These are phyloP conservation scores for Stenoptilia bipunctidactyla DNA, from an alignment of 2,888 invertebrate species.

Conservation along the genomic window DNA sequence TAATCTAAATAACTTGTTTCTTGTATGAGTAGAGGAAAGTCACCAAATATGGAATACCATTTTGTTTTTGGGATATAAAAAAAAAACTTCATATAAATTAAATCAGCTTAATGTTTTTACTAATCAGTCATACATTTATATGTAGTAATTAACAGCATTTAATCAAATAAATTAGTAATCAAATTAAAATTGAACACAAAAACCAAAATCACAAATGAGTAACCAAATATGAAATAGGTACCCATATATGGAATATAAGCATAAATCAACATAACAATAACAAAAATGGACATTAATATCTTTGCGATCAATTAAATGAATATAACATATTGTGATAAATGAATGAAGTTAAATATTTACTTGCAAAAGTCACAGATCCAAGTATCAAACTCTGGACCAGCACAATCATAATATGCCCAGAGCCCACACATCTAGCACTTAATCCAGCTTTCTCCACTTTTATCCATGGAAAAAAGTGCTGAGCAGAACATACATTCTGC, in stretches of 20 bases:
- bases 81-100: background rate
- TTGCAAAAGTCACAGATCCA: constrained; percentile 13
- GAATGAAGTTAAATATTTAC: constrained; percentile 9
- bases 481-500: constrained; percentile 13
- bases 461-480: constrained; percentile 10
- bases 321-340: constrained; percentile 7
- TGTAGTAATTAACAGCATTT: background rate
- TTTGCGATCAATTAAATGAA: constrained; percentile 12
- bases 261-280: constrained; percentile 9
- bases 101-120: background rate
- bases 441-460: constrained; percentile 5
- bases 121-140: background rate
- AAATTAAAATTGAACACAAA: constrained; percentile 7
- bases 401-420: constrained; percentile 3
- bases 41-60: constrained; percentile 7
- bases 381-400: constrained; percentile 8
- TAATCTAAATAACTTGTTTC: too few relatives aligned
- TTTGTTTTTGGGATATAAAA: constrained; percentile 5
- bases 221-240: constrained; percentile 15
- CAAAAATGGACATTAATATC: constrained; percentile 11
- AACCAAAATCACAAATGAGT: constrained; percentile 15
- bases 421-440: constrained; percentile 2
- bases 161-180: background rate
- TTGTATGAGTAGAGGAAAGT: constrained; percentile 7
- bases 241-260: constrained; percentile 13